Evolutionary conservation across 2,888 invertebrate genomes (phyloP), one percentile per base, ranked within the genome.

Genomic region (Allolobophora icterica): DNA sequence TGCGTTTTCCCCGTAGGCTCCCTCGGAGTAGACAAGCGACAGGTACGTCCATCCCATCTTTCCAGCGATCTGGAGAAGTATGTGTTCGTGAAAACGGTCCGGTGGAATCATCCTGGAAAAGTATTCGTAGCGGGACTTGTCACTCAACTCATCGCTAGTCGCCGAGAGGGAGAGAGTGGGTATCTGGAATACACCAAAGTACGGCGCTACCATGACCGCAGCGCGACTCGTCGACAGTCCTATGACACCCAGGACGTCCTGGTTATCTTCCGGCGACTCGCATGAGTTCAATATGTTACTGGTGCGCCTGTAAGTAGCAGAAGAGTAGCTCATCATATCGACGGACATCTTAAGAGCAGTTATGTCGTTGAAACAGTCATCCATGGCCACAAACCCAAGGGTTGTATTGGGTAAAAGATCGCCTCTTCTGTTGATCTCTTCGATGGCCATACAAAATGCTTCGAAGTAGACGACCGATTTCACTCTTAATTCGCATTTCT

Each of bases 1-100:
- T 15, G 93, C 93, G 83, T 93, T 93, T 33, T 93, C 92, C 0
- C 94, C 94, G 90, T 94, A 94, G 15, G 93, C 92, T 19, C 97
- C 97, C 94, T 97, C 97, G 2, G 97, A 97, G 95, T 97, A 97
- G 90, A 97, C 96, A 33, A 97, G 97, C 89, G 97, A 97, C 89
- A 97, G 97, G 94, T 97, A 97, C 21, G 97, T 97, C 97, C 97
- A 97, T 94, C 97, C 97, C 91, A 94, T 94, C 89, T 93, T 90
- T 0, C 90, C 91, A 33, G 94, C 89, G 11, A 94, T 84, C 33
- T 93, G 93, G 2, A 93, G 92, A 83, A 94, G 93, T 11, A 93
- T 94, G 83, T 93, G 92, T 2, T 93, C 93, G 91, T 94, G 94
- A 91, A 93, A 93, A 17, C 92, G 89, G 90, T 94, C 94, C 0